Evolutionary conservation across 2,113 vertebrate genomes (phyloP).

Genomic region (Mormoops blainvillei): DNA sequence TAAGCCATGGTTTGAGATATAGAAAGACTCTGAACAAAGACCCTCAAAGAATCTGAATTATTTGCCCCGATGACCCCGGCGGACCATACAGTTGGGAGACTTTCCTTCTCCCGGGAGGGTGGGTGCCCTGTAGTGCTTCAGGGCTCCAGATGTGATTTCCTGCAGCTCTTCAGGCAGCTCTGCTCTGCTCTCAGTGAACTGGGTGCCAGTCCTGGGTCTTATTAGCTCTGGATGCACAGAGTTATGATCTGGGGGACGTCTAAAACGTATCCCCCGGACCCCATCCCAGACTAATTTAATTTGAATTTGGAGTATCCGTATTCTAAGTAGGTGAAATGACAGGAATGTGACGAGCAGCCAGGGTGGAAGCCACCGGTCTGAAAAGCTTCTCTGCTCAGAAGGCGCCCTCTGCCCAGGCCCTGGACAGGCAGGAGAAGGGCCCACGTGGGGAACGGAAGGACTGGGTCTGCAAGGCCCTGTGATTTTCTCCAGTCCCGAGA

Average conservation of each 20-base stretch:
- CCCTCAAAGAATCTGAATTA: not conserved
- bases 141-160: not conserved
- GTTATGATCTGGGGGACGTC: not conserved
- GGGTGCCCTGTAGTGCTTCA: no score
- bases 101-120: not conserved
- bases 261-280: not conserved
- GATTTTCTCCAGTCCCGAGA: not conserved
- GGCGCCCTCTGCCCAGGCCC: not conserved
- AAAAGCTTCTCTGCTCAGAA: not conserved
- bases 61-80: not conserved
- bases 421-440: not conserved
- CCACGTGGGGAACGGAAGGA: fast-evolving
- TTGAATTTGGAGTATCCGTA: not conserved
- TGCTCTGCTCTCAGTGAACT: not conserved
- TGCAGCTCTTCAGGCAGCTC: not conserved
- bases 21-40: not conserved
- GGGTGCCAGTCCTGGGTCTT: not conserved
- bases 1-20: not conserved
- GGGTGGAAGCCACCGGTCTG: not conserved
- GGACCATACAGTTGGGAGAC: not conserved
- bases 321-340: not conserved
- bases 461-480: not conserved
- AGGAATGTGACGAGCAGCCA: not conserved
- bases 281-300: not conserved
- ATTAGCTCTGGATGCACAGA: not conserved